Conservation (phyloP, 2,888 invertebrate species). For the Platycnemis pennipes region DNA sequence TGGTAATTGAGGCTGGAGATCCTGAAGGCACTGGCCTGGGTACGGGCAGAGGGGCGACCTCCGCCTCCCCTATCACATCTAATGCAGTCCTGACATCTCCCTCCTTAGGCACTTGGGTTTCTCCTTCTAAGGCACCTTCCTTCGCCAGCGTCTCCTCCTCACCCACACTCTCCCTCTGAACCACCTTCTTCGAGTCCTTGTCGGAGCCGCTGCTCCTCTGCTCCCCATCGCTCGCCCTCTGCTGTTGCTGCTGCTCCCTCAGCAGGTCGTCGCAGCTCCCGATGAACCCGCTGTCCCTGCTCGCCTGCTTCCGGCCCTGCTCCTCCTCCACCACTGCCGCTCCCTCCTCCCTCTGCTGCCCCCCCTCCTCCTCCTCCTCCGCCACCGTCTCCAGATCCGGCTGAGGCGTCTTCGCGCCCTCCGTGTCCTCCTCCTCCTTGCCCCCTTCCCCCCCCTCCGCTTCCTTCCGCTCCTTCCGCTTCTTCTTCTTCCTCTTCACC, state of each 20-base stretch:
- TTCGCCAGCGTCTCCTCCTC: neutral
- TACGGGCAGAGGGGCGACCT: slow-evolving; percentile 28
- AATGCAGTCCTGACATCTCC: slow-evolving; percentile 28
- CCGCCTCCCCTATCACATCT: slow-evolving; percentile 57
- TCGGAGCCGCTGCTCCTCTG: slow-evolving; percentile 59
- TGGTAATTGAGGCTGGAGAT: slow-evolving; percentile 69
- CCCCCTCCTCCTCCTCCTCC: slow-evolving; percentile 81
- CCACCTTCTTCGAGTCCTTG: neutral
- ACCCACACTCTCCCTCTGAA: neutral
- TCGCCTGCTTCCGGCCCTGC: slow-evolving; percentile 87
- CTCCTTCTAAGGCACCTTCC: slow-evolving; percentile 53
- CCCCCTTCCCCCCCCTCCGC: neutral
- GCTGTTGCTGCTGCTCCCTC: slow-evolving; percentile 77
- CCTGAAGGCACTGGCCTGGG: slow-evolving; percentile 58
- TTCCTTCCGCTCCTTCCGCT: slow-evolving; percentile 80
- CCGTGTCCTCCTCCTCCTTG: slow-evolving; percentile 81
- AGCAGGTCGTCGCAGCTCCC: slow-evolving; percentile 93
- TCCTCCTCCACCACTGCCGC: slow-evolving; percentile 81
- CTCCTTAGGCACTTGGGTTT: slow-evolving; percentile 56
- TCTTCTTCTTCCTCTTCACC: slow-evolving; percentile 90
- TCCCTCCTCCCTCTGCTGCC: neutral
- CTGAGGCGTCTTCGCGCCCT: slow-evolving; percentile 85
- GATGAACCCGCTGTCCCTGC: slow-evolving; percentile 93
- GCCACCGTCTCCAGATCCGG: slow-evolving; percentile 80
- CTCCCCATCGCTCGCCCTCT: slow-evolving; percentile 62